A percentile compares a stretch with the other conserved stretches of the same genome.
These are phyloP conservation scores for Planococcus citri DNA, from an alignment of 1,140 invertebrate species.

Conservation along the genomic window DNA sequence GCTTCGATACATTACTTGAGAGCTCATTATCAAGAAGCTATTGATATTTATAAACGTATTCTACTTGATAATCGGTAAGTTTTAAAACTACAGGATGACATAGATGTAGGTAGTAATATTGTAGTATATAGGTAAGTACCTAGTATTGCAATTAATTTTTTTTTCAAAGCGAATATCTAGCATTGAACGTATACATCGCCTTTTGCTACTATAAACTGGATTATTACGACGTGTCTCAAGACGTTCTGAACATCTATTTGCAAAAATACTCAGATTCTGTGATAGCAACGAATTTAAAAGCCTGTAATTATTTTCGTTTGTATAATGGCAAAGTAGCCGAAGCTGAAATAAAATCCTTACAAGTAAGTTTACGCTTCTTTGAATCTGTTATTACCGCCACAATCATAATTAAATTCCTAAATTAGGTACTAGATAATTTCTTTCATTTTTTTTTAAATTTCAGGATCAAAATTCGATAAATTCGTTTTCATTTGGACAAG, in stretches of 20 bases:
- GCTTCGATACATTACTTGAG: constrained; percentile 93
- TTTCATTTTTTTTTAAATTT: not conserved
- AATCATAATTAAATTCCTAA: not conserved
- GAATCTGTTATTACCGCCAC: not conserved
- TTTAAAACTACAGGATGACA: constrained; percentile 17
- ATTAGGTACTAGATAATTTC: no score
- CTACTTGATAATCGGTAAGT: constrained; percentile 75
- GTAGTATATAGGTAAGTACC: no score
- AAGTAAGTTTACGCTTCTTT: constrained; percentile 31
- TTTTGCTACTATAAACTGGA: constrained; percentile 97
- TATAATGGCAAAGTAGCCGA: constrained; percentile 93
- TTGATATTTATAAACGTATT: constrained; percentile 95
- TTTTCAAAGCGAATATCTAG: constrained; percentile 68
- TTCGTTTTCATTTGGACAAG: constrained; percentile 76
- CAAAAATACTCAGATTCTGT: constrained; percentile 86
- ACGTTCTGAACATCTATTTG: constrained; percentile 86
- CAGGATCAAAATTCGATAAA: constrained; percentile 54
- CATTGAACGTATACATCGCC: constrained; percentile 93
- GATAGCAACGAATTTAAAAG: constrained; percentile 90
- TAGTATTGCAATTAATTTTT: no score
- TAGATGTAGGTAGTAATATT: no score
- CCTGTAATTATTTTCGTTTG: constrained; percentile 72
- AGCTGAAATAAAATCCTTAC: constrained; percentile 62
- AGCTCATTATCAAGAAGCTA: constrained; percentile 95
- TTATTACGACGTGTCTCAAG: constrained; percentile 82